Evolutionary conservation across 2,888 invertebrate species (phyloP).

Genomic region (Gryllus longicercus): DNA sequence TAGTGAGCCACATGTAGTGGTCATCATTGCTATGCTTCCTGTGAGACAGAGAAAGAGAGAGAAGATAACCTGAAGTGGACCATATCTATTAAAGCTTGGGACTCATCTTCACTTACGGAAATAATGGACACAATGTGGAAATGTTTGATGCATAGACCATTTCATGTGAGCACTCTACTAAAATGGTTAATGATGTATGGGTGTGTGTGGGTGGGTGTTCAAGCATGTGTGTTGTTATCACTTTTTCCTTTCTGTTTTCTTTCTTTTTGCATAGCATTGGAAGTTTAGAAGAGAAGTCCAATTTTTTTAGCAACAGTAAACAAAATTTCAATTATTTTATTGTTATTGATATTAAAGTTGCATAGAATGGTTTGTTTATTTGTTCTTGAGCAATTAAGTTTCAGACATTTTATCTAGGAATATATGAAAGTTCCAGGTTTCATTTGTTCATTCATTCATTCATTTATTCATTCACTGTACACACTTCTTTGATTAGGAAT

Average conservation of each 20-base stretch:
- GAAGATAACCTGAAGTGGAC: background rate
- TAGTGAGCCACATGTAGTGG: slow-evolving; percentile 11
- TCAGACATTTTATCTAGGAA: no score
- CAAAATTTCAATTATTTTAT: no score
- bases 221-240: background rate
- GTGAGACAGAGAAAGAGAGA: slow-evolving; percentile 9
- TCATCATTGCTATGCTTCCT: slow-evolving; percentile 17
- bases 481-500: no score
- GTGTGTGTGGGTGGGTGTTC: background rate
- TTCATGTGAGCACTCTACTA: slow-evolving; percentile 2
- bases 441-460: no score
- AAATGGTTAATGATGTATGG: background rate
- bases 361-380: no score
- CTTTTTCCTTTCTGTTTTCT: background rate
- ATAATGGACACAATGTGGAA: background rate
- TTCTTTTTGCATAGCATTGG: background rate
- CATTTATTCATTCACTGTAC: no score
- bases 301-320: no score
- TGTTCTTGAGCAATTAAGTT: no score
- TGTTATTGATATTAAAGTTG: no score
- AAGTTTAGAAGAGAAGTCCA: background rate
- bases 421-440: no score
- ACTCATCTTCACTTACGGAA: background rate
- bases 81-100: background rate
- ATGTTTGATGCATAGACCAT: background rate